Conservation (phyloP, 2,888 invertebrate genomes). For the Leucozona laternaria region DNA sequence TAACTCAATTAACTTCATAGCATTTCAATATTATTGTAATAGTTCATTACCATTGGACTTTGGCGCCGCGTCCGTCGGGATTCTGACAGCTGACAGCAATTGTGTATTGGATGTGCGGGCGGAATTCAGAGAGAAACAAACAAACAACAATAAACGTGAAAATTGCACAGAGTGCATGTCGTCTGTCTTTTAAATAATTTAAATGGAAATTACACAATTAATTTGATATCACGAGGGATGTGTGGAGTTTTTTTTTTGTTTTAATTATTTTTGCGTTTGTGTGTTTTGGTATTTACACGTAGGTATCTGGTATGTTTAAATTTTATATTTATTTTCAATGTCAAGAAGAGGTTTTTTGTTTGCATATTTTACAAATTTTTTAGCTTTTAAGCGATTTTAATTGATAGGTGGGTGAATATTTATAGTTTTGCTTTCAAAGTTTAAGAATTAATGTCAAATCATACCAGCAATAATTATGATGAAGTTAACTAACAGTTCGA, state of each 20-base stretch:
- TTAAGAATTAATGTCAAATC: not conserved
- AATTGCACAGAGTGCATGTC: constrained; percentile 68
- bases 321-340: constrained; percentile 69
- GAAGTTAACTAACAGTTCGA: no score
- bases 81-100: constrained; percentile 21
- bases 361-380: not conserved
- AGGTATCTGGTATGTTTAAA: not conserved
- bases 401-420: not conserved
- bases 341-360: constrained; percentile 56
- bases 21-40: constrained; percentile 18
- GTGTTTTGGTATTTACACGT: constrained; percentile 30
- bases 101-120: constrained; percentile 25
- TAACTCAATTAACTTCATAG: constrained; percentile 23
- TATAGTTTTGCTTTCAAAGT: not conserved
- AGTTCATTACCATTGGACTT: constrained; percentile 26
- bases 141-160: constrained; percentile 42
- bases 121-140: constrained; percentile 22
- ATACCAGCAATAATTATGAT: no score
- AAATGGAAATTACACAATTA: constrained; percentile 73
- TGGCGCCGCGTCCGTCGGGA: constrained; percentile 20
- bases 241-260: constrained; percentile 31
- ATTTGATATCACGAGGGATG: constrained; percentile 67
- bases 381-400: not conserved
- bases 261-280: constrained; percentile 12
- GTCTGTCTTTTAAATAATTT: constrained; percentile 72